Conservation (phyloP, 2,888 invertebrate genomes). For the Zaprionus obscuricornis region DNA sequence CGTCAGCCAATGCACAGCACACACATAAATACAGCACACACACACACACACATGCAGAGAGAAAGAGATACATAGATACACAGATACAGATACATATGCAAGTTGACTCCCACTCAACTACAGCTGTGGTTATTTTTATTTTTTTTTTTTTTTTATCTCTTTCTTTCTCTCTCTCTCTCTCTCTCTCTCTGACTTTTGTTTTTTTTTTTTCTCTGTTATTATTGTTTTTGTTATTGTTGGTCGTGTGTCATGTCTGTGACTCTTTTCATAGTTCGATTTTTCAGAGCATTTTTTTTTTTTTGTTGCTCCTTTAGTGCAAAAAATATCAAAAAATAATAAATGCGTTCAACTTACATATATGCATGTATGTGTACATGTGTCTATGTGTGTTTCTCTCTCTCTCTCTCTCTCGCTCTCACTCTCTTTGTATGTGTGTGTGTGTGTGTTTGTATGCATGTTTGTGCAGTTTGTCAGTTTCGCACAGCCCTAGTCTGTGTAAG, state of each 20-base stretch:
- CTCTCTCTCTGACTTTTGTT: too few relatives aligned
- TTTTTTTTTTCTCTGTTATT: too few relatives aligned
- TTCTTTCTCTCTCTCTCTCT: too few relatives aligned
- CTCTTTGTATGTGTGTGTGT: constrained; percentile 9
- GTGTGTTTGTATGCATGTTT: constrained; percentile 23
- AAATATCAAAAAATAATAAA: constrained; percentile 68
- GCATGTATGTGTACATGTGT: too few relatives aligned
- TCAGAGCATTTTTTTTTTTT: constrained; percentile 16
- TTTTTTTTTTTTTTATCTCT: constrained; percentile 19
- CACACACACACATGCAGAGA: constrained; percentile 6
- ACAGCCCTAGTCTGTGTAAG: constrained; percentile 26
- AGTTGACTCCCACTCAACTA: constrained; percentile 35
- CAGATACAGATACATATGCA: constrained; percentile 16
- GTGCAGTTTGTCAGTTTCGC: constrained; percentile 64
- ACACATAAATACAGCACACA: constrained; percentile 12
- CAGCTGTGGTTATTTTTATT: not conserved
- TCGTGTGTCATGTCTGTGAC: constrained; percentile 50
- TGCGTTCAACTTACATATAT: too few relatives aligned
- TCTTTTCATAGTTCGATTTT: constrained; percentile 23
- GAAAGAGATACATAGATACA: not conserved
- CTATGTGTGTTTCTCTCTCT: too few relatives aligned
- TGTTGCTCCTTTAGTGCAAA: constrained; percentile 14
- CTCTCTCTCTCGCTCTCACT: too few relatives aligned
- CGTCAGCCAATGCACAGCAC: constrained; percentile 66
- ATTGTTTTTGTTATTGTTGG: constrained; percentile 22